Base-by-base conservation (phyloP, 2,888 invertebrate species). In the Apodemia mormo region DNA sequence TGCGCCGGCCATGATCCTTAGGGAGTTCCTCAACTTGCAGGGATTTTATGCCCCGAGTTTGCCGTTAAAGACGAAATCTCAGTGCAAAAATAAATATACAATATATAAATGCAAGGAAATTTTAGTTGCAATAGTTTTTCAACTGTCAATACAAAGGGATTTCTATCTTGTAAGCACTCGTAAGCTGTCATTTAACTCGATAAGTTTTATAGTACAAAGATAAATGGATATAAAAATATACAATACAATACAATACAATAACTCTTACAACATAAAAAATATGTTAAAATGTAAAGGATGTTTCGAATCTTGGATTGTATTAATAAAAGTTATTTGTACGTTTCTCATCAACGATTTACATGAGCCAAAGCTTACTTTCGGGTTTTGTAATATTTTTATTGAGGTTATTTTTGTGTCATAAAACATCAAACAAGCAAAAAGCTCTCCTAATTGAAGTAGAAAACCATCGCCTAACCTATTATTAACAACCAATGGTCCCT, bases 21-120 rank as follows among this genome's bases (percentile, higher is more conserved):
- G 61, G 61, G 61, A 61, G 33, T 61, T 49, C 14, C 49, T 49
- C 49, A 49, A 49, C 49, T 49, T 49, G 49, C 49, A 49, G 49
- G 14, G 49, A 49, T 49, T 49, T 49, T 14, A 4, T 49, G 49
- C 49, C 45, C 49, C n/a, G 14, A 49, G 14, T 49, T 49, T 49
- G 49, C 49, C 14, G 49, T 49, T 49, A 49, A 49, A 49, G n/a
- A 1, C 14, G 14, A 49, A 49, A 49, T 52, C n/a, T 52, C 52
- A 2, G n/a, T 52, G n/a, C n/a, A n/a, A 14, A 52, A n/a, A n/a
- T 52, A 22, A 49, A 49, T n/a, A 52, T 49, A 49, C 49, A 14
- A 49, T 49, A 49, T 14, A 49, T 49, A 49, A 49, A 14, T 49
- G 14, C 3, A 45, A 12, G 49, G 49, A 12, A 49, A 49, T 49